These are phyloP conservation scores for Diloba caeruleocephala DNA, from an alignment of 2,888 invertebrate genomes.

Conservation along the genomic window DNA sequence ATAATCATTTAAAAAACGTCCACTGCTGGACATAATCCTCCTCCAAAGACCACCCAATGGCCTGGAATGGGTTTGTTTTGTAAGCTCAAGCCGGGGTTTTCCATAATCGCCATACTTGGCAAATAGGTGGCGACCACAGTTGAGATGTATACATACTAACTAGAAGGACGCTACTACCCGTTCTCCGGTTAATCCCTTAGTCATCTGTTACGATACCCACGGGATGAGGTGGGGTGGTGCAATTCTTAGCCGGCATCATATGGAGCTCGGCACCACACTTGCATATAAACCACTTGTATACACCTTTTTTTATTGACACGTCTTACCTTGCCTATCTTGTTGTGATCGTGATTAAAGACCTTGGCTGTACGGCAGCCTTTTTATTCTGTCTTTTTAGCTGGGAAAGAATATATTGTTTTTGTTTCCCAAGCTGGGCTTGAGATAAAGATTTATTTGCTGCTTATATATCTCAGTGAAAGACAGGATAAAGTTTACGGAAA, in stretches of 20 bases:
- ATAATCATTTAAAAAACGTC: no score
- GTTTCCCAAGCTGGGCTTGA: constrained; percentile 1
- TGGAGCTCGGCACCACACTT: constrained; percentile 1
- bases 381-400: constrained; percentile 11
- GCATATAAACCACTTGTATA: constrained; percentile 17
- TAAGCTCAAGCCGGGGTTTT: no score
- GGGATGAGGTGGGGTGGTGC: no score
- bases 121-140: no score
- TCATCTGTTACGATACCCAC: no score
- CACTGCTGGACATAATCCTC: no score
- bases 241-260: neutral
- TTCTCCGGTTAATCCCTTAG: no score
- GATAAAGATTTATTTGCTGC: constrained; percentile 10
- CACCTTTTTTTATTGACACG: constrained; percentile 2
- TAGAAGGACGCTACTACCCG: no score
- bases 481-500: neutral
- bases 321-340: constrained; percentile 4
- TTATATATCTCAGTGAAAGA: constrained; percentile 4
- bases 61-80: no score
- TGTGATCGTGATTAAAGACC: constrained; percentile 26
- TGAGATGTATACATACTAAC: no score
- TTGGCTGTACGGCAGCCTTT: constrained; percentile 1
- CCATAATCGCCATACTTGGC: no score
- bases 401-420: constrained; percentile 28
- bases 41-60: no score